Conservation (phyloP, 2,797 vertebrate species). For the Macropodus opercularis region DNA sequence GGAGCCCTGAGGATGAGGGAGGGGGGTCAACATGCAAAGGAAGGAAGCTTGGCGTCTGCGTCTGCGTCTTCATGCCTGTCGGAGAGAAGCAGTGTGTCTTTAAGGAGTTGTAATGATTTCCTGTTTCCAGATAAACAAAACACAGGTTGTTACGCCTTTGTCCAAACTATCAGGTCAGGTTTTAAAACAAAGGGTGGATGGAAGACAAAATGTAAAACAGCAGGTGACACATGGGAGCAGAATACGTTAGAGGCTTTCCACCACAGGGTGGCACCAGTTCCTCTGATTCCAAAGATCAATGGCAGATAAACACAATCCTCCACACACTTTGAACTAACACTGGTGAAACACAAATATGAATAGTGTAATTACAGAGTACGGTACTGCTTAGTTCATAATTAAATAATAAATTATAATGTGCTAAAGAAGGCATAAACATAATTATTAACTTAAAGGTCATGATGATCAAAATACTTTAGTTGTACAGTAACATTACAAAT, state of each 20-base stretch:
- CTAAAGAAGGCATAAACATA: no score
- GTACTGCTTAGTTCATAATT: no score
- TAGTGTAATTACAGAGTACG: no score
- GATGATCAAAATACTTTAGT: no score
- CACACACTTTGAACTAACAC: no score
- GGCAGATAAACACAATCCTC: background rate
- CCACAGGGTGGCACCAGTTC: constrained; percentile 21
- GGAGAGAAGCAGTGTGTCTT: constrained; percentile 77
- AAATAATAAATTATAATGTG: no score
- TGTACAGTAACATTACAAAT: no score
- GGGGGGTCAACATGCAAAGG: constrained; percentile 41
- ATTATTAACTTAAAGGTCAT: no score
- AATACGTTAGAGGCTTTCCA: background rate
- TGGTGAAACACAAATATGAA: no score
- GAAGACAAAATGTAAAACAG: background rate
- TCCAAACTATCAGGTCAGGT: background rate
- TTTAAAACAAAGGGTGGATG: background rate
- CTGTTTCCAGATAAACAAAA: constrained; percentile 65
- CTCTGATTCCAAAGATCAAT: background rate
- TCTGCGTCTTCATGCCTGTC: constrained; percentile 79
- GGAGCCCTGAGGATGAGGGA: constrained; percentile 50
- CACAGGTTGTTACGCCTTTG: constrained; percentile 36
- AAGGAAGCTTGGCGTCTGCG: constrained; percentile 19
- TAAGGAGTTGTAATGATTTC: constrained; percentile 71
- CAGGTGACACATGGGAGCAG: background rate